These are phyloP conservation scores for Mus caroli DNA, from an alignment of 2,797 vertebrate genomes.

Conservation along the genomic window DNA sequence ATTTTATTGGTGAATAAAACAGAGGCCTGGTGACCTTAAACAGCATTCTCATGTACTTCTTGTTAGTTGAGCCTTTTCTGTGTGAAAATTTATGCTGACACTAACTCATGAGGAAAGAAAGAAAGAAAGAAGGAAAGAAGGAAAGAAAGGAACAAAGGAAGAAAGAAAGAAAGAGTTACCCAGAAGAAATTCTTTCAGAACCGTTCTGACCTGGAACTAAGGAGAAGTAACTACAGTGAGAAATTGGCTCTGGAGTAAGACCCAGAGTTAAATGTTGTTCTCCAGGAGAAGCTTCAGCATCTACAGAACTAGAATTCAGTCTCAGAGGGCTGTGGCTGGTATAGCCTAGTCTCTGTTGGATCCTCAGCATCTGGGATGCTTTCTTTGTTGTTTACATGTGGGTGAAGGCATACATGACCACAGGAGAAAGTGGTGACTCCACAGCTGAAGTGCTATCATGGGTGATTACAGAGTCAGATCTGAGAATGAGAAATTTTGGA, in stretches of 20 bases:
- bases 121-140: neutral
- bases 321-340: neutral
- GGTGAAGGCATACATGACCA: neutral
- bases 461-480: neutral
- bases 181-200: neutral
- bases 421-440: neutral
- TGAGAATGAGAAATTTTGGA: neutral
- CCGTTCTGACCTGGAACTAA: neutral
- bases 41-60: neutral
- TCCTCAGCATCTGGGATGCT: neutral
- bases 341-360: neutral
- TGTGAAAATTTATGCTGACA: neutral
- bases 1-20: slow-evolving; percentile 4
- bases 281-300: neutral
- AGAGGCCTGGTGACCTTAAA: neutral
- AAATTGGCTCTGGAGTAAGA: neutral
- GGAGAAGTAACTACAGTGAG: neutral
- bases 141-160: neutral
- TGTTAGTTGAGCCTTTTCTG: neutral
- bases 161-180: neutral
- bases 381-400: neutral
- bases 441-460: neutral
- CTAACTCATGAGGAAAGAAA: neutral
- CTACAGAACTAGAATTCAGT: neutral
- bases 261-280: neutral